Evolutionary conservation across 2,113 vertebrate species (phyloP), one percentile per base, ranked within the genome.

Genomic region (Falcunculus frontatus): DNA sequence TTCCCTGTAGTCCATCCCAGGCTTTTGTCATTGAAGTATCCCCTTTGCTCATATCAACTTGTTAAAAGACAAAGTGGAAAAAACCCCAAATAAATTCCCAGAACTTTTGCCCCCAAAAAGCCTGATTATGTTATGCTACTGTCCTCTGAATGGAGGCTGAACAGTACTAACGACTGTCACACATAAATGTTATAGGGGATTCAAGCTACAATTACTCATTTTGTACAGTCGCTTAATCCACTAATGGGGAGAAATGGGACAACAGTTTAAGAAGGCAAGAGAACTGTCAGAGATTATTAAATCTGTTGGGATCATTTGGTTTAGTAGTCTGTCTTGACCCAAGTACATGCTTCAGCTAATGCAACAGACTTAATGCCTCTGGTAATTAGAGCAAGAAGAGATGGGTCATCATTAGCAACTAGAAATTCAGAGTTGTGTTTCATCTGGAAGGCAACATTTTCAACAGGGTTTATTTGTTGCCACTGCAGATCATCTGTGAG

Each of bases 241-340:
- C 92, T 95, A 95, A 94, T 95, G 63, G 87, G 83, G 62, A 94
- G 93, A 94, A 95, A 93, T 75, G 78, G 87, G 87, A 55, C 77
- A 96, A 76, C 94, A 89, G 87, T 95, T 96, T 94, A 96, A 93
- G 84, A 87, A 92, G 73, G 95, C 89, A 95, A 96, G 93, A 92
- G 76, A 93, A 87, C 93, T 96, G 93, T 95, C 94, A 97, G 68
- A 80, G 25, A 65, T 60, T 89, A 82, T 97, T 96, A 94, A 79
- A 91, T 87, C 87, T 91, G 53, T 62, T 70, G 65, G 65, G 57
- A 95, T 95, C 77, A 89, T 82, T 96, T 89, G 70, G 76, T 89
- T 94, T 84, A 93, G 41, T 91, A 87, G 91, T 90, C 56, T 91
- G 60, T 89, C 76, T 84, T 91, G 94, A 95, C 94, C 81, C 81